phyloP scores from a whole-genome alignment of 1,140 invertebrate genomes.

The Drosophila cardini region DNA sequence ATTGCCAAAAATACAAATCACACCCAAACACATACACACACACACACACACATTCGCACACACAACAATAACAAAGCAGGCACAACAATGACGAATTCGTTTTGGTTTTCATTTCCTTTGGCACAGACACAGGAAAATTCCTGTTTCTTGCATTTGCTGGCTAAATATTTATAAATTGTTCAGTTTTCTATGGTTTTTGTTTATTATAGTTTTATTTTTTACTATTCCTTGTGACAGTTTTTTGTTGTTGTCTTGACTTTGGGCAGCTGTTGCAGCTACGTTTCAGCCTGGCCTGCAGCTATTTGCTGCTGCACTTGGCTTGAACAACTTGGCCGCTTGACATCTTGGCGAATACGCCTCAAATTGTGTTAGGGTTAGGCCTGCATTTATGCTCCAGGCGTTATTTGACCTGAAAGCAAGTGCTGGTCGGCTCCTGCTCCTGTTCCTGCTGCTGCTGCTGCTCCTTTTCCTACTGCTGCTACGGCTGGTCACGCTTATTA shows the following conservation, averaged over 20 bases:
- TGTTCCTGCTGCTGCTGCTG: slow-evolving; percentile 17
- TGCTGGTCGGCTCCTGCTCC: background rate
- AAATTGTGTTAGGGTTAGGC: slow-evolving; percentile 80
- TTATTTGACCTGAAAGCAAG: slow-evolving; percentile 5
- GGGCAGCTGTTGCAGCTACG: slow-evolving; percentile 40
- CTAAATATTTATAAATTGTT: slow-evolving; percentile 82
- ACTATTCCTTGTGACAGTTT: slow-evolving; percentile 54
- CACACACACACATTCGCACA: too few species aligned
- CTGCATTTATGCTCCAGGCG: slow-evolving; percentile 61
- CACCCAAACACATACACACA: slow-evolving; percentile 11
- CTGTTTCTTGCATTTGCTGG: slow-evolving; percentile 42
- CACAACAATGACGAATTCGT: slow-evolving; percentile 79
- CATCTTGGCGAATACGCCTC: slow-evolving; percentile 67
- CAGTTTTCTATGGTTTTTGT: slow-evolving; percentile 35
- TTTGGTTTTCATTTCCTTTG: slow-evolving; percentile 66
- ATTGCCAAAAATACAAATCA: slow-evolving; percentile 27
- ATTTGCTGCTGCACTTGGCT: slow-evolving; percentile 77
- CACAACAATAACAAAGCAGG: slow-evolving; percentile 41
- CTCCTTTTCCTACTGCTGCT: slow-evolving; percentile 13
- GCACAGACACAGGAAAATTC: slow-evolving; percentile 52
- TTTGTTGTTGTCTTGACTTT: slow-evolving; percentile 61
- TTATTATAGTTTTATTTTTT: background rate
- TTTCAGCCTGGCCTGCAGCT: slow-evolving; percentile 43
- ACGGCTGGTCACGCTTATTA: slow-evolving; percentile 72
- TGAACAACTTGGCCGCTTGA: slow-evolving; percentile 58